These are phyloP conservation scores for Rhodinocichla rosea DNA, from an alignment of 2,113 vertebrate genomes.

Conservation along the genomic window DNA sequence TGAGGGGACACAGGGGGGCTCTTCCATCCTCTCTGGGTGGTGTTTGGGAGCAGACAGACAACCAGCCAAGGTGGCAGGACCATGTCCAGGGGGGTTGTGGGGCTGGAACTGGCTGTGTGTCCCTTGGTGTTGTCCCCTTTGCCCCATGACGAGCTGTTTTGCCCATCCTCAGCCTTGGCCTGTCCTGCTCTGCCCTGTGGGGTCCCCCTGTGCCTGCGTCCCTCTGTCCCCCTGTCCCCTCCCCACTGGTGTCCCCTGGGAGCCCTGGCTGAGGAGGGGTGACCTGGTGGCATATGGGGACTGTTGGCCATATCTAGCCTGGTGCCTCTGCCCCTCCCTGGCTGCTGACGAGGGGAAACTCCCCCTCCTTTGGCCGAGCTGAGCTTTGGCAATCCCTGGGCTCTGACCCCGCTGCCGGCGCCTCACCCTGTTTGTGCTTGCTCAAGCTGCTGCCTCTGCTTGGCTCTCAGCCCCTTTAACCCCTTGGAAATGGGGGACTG, in stretches of 20 bases:
- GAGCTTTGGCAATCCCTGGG: background rate
- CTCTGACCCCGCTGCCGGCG: background rate
- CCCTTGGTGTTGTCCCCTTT: background rate
- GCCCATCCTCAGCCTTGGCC: background rate
- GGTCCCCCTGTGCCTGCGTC: background rate
- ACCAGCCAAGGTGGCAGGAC: background rate
- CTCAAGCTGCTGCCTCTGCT: background rate
- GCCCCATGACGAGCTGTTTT: accelerated
- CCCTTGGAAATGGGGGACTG: background rate
- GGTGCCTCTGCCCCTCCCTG: background rate
- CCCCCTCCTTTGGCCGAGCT: background rate
- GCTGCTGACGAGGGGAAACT: background rate
- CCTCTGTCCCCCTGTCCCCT: background rate
- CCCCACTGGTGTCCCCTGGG: background rate
- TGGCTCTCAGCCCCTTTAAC: background rate
- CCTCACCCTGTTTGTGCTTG: background rate
- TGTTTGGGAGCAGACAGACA: background rate
- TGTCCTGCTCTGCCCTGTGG: background rate
- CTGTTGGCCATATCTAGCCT: accelerated
- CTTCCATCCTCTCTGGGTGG: no score
- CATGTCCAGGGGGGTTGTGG: background rate
- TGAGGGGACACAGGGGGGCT: background rate
- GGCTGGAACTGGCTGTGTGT: accelerated
- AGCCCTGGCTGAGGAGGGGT: background rate
- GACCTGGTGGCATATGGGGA: accelerated